Evolutionary conservation across 2,888 invertebrate species (phyloP).

Genomic region (Tenthredo distinguenda): DNA sequence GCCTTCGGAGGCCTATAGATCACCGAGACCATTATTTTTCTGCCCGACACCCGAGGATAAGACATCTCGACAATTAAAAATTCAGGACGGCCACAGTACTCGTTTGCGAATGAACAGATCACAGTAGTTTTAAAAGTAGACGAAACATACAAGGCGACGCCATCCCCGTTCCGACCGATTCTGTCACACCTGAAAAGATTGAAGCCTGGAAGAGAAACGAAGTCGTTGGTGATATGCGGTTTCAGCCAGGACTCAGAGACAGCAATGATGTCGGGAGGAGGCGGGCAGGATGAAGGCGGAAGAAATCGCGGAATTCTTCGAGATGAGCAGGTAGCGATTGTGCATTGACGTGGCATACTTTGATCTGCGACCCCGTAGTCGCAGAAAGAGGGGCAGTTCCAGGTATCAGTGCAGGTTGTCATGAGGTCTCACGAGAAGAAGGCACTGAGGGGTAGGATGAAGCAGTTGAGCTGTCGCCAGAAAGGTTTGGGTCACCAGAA

Average conservation of each 20-base stretch:
- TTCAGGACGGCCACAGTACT: conserved; percentile 39
- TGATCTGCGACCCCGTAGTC: neutral
- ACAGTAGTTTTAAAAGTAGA: neutral
- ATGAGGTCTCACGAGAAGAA: too few relatives aligned
- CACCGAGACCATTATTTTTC: neutral
- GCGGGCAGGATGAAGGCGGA: neutral
- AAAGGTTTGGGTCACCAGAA: too few relatives aligned
- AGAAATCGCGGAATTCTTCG: conserved; percentile 24
- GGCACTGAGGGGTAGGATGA: too few relatives aligned
- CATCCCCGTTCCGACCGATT: neutral
- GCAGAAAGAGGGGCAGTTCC: too few relatives aligned
- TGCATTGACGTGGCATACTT: conserved; percentile 38
- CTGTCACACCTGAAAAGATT: neutral
- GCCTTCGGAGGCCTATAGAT: conserved; percentile 51
- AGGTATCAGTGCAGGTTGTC: too few relatives aligned
- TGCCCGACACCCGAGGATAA: neutral
- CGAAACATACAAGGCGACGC: neutral
- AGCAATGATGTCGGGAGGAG: conserved; percentile 20
- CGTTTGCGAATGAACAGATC: neutral
- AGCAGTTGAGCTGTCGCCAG: too few relatives aligned
- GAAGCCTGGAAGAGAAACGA: neutral
- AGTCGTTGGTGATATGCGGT: neutral
- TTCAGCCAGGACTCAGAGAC: conserved; percentile 27
- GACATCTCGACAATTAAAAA: conserved; percentile 26
- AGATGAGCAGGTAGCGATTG: conserved; percentile 21